Evolutionary conservation across 2,797 vertebrate genomes (phyloP), one percentile per base, ranked within the genome.

Genomic region (Florisuga fusca): DNA sequence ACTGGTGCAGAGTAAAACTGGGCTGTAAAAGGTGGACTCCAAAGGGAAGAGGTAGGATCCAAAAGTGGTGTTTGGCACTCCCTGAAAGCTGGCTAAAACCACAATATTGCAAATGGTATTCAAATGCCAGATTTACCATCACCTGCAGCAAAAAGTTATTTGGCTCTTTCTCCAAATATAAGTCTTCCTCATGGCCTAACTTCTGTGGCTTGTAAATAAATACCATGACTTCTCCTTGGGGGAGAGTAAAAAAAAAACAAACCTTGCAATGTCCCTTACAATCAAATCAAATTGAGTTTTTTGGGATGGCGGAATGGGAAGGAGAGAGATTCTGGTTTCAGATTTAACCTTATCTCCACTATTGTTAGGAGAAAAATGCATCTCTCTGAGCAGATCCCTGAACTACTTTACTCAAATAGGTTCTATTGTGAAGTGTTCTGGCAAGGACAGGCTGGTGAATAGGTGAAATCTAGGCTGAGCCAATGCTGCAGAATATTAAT

Each of bases 1-100:
- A 94, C 68, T 93, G 97, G 93, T 81, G 91, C 95, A 97, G 97
- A 97, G 89, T 45, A 94, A 94, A 96, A 94, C 50, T 64, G 87
- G 92, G 81, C 76, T 95, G 82, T 76, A 94, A 95, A 91, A 94
- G 50, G 67, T 50, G 41, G 86, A 81, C 90, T 76, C 51, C 72
- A 69, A 78, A 8, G 8, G 53, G 68, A 88, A 89, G 78, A 89
- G 75, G 72, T 34, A 95, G 73, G 82, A 96, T 95, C 85, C 81
- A 67, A 95, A 80, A 66, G 82, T 54, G 93, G 58, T 83, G 55
- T 95, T 95, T 96, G 96, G 96, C 94, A 96, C 94, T 94, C 85
- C 87, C 91, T 86, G 91, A 87, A 92, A 95, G 93, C 89, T 94
- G 96, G 90, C 89, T 66, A 67, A 74, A 93, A 77, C 94, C 85